A percentile compares a stretch with the other conserved stretches of the same genome.
Conservation (phyloP, 2,888 invertebrate species). For the Nephrotoma appendiculata region DNA sequence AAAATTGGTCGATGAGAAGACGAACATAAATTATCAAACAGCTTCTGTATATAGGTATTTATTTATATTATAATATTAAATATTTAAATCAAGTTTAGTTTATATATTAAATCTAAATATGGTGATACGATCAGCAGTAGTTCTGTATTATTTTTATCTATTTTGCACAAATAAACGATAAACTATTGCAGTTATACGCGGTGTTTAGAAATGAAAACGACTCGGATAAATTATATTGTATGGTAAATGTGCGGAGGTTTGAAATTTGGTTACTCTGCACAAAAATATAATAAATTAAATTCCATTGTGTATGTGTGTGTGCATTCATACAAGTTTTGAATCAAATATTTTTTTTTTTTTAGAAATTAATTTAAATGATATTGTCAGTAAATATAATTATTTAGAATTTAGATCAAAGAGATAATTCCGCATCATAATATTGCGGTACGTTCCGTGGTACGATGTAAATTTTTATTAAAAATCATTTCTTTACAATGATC, state of each 20-base stretch:
- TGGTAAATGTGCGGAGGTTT: background rate
- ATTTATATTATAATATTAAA: too few relatives aligned
- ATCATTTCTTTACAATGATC: background rate
- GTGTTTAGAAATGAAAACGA: background rate
- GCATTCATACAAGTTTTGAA: background rate
- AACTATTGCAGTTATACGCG: too few relatives aligned
- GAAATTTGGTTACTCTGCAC: background rate
- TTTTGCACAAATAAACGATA: too few relatives aligned
- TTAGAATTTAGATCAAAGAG: background rate
- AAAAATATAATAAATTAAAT: background rate
- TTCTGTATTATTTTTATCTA: too few relatives aligned
- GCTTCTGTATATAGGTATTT: background rate
- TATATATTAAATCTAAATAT: too few relatives aligned
- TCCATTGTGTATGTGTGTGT: background rate
- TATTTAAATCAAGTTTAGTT: too few relatives aligned
- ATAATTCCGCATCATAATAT: background rate
- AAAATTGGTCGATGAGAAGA: background rate
- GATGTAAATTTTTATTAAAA: background rate
- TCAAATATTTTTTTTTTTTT: background rate
- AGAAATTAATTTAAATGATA: background rate
- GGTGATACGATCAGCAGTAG: too few relatives aligned
- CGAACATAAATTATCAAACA: background rate
- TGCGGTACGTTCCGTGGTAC: background rate
- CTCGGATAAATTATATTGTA: background rate
- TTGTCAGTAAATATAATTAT: background rate